phyloP scores from a whole-genome alignment of 2,113 vertebrate genomes.

The Rhynchomys soricoides region DNA sequence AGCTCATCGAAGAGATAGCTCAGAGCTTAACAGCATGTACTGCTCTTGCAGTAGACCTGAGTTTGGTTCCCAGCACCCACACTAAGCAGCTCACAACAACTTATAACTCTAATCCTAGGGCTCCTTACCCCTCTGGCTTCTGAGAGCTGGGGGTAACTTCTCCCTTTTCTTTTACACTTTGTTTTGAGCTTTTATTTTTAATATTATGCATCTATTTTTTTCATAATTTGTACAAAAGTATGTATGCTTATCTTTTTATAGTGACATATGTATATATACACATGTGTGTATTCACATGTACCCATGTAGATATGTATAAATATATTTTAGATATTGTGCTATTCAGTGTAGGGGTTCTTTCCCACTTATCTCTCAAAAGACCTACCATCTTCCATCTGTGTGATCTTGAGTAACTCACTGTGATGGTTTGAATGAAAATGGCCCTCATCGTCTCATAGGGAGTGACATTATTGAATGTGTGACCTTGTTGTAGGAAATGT shows the following conservation, averaged over 20 bases:
- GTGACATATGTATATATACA: not conserved
- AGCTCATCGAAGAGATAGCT: not conserved
- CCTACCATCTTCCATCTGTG: not conserved
- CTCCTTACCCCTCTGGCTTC: not conserved
- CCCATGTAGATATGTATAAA: not conserved
- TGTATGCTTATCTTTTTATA: not conserved
- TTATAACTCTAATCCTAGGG: not conserved
- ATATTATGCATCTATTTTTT: not conserved
- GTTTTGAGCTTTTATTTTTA: not conserved
- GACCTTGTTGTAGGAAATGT: not conserved
- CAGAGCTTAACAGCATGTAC: too few relatives aligned
- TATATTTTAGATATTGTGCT: not conserved
- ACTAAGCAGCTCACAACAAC: too few relatives aligned
- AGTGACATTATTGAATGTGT: not conserved
- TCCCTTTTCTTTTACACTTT: not conserved
- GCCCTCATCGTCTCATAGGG: not conserved
- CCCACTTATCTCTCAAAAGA: not conserved
- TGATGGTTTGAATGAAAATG: not conserved
- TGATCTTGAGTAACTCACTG: not conserved
- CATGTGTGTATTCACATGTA: not conserved
- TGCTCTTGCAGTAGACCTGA: not conserved
- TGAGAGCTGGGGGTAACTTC: not conserved
- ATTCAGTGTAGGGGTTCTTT: not conserved
- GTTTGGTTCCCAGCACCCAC: not conserved
- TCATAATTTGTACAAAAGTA: not conserved